Evolutionary conservation across 2,888 invertebrate species (phyloP), one percentile per base, ranked within the genome.

Genomic region (Harpagoxenus sublaevis): DNA sequence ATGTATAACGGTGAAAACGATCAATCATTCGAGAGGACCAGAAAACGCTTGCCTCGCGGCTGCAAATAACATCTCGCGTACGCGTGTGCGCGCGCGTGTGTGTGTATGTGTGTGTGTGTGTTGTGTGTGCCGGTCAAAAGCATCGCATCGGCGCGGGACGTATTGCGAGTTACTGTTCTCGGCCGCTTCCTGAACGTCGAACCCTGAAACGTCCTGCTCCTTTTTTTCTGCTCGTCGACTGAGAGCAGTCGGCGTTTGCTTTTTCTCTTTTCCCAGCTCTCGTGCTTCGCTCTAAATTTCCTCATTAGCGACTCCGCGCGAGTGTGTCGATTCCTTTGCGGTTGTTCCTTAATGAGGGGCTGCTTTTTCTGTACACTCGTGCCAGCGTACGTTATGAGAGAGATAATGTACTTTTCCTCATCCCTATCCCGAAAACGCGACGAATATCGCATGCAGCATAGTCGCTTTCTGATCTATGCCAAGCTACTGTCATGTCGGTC

Each of bases 11-110:
- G 86, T 87, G 90, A 88, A 86, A 88, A 88, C 92, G 90, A 93
- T 93, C 92, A 93, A 93, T 93, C 92, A 92, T 91, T 91, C 91
- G 86, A 63, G 85, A 87, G 86, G 89, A 90, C 86, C 88, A 88
- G 86, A 77, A 68, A 68, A 74, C 70, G 66, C 12, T 68, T 55
- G 71, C 73, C 87, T 84, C 83, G 82, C 83, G 35, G 73, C 84
- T 85, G 84, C 82, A 87, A 87, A 87, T 87, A 87, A 87, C 87
- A 73, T 79, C 55, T 60, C 66, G 35, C 23, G 60, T 57, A 23
- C 18, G n/a, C 5, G 39, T 42, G 8, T 28, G 4, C 15, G 6
- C 18, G 42, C 35, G 12, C 12, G 10, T 12, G 28, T 65, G 73
- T 75, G 73, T 10, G 35, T 12, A 15, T n/a, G 63, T 75, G 66